Conservation (phyloP, 2,888 invertebrate species). For the Neuroscelio doddi region DNA sequence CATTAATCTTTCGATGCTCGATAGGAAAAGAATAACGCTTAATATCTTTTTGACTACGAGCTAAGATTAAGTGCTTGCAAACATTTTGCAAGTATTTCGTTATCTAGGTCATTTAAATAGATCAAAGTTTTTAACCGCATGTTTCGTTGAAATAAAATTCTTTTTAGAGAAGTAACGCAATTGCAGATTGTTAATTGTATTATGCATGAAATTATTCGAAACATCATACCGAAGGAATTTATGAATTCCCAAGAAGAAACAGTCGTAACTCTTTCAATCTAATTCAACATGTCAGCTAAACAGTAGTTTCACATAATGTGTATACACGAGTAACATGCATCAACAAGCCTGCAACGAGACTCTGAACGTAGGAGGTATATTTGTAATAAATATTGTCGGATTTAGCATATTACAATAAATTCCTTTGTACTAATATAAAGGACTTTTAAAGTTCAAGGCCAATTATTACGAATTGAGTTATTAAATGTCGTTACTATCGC, state of each 20-base stretch:
- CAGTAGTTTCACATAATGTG: too few species aligned
- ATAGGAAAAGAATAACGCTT: neutral
- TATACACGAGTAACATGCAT: neutral
- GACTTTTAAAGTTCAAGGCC: conserved; percentile 36
- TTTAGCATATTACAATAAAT: neutral
- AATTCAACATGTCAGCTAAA: too few species aligned
- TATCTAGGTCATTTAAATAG: conserved; percentile 13
- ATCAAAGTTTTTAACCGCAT: conserved; percentile 1
- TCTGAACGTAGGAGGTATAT: too few species aligned
- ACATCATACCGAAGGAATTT: too few species aligned
- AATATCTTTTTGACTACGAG: neutral
- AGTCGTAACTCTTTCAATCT: too few species aligned
- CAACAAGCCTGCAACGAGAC: neutral
- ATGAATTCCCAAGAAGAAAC: too few species aligned
- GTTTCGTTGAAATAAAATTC: neutral
- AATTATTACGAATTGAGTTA: conserved; percentile 38
- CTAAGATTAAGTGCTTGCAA: neutral
- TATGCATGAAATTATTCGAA: too few species aligned
- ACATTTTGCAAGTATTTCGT: conserved; percentile 4
- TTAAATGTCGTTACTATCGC: conserved; percentile 28
- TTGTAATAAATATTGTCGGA: too few species aligned
- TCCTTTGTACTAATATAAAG: neutral
- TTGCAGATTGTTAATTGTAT: too few species aligned
- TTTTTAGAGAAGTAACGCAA: too few species aligned
- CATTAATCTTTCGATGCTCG: neutral